phyloP scores from a whole-genome alignment of 1,140 invertebrate genomes.

The Drosophila arawakana region DNA sequence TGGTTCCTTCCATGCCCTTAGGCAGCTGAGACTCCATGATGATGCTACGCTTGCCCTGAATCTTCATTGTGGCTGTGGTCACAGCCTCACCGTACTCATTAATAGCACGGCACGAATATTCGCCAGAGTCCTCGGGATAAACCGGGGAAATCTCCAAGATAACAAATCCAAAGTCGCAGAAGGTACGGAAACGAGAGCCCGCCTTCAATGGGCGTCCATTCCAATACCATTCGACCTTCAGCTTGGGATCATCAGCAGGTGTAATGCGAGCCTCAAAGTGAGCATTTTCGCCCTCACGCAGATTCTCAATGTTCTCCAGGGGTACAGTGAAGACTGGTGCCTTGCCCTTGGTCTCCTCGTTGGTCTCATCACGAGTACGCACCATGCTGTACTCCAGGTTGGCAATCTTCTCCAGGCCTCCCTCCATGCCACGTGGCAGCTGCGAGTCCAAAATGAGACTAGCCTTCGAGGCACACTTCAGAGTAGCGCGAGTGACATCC shows the following conservation, averaged over 20 bases:
- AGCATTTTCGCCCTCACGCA: slow-evolving; percentile 95
- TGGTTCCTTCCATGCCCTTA: slow-evolving; percentile 96
- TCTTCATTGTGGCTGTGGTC: slow-evolving; percentile 95
- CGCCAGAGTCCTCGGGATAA: slow-evolving; percentile 97
- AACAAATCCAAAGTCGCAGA: slow-evolving; percentile 98
- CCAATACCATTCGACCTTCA: slow-evolving; percentile 98
- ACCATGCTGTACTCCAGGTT: slow-evolving; percentile 95
- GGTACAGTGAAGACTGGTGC: slow-evolving; percentile 96
- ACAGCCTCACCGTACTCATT: slow-evolving; percentile 97
- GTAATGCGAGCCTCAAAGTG: slow-evolving; percentile 97
- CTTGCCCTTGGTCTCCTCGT: slow-evolving; percentile 90
- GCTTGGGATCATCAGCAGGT: slow-evolving; percentile 96
- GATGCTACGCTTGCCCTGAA: slow-evolving; percentile 95
- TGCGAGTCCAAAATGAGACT: slow-evolving; percentile 98
- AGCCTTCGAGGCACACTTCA: slow-evolving; percentile 95
- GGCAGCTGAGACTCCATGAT: slow-evolving; percentile 96
- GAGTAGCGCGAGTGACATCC: slow-evolving; percentile 92
- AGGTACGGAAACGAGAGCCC: slow-evolving; percentile 95
- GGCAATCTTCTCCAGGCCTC: slow-evolving; percentile 95
- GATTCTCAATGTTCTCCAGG: slow-evolving; percentile 92
- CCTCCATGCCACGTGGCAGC: slow-evolving; percentile 96
- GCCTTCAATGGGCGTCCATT: slow-evolving; percentile 95
- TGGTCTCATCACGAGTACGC: slow-evolving; percentile 88
- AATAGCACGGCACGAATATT: slow-evolving; percentile 95
- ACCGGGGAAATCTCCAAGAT: slow-evolving; percentile 97